Conservation (phyloP, 2,888 invertebrate genomes). For the Caenorhabditis uteleia region DNA sequence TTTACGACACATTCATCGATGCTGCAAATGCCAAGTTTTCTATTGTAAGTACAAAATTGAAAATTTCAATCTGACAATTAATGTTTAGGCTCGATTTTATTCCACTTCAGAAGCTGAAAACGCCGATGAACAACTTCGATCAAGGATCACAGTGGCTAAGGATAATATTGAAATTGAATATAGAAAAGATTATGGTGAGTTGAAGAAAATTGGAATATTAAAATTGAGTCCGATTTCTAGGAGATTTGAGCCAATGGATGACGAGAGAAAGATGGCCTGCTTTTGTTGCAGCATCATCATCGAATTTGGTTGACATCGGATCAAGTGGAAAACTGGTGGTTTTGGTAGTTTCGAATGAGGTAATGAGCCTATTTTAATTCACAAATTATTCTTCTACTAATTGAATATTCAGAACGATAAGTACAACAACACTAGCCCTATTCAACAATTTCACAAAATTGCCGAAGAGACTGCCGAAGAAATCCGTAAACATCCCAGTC, state of each 20-base stretch:
- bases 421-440: slow-evolving; percentile 29
- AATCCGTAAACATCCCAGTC: slow-evolving; percentile 28
- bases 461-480: slow-evolving; percentile 46
- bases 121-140: slow-evolving; percentile 13
- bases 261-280: slow-evolving; percentile 63
- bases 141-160: slow-evolving; percentile 49
- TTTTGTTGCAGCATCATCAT: slow-evolving; percentile 52
- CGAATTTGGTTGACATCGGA: slow-evolving; percentile 61
- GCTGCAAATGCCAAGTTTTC: slow-evolving; percentile 29
- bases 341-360: slow-evolving; percentile 53
- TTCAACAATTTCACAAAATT: slow-evolving; percentile 45
- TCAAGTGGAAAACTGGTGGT: slow-evolving; percentile 63
- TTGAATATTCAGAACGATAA: slow-evolving; percentile 39
- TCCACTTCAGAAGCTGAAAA: slow-evolving; percentile 21
- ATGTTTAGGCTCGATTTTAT: slow-evolving; percentile 32
- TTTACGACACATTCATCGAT: slow-evolving; percentile 16
- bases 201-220: background rate
- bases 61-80: background rate
- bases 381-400: background rate
- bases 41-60: slow-evolving; percentile 4
- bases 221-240: slow-evolving; percentile 10
- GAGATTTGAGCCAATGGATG: slow-evolving; percentile 54
- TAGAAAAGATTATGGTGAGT: too few species aligned
- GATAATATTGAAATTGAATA: slow-evolving; percentile 50
- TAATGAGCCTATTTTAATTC: slow-evolving; percentile 7